Percentiles rank a stretch among this genome's conserved stretches.
phyloP scores from a whole-genome alignment of 2,888 invertebrate genomes.

The Linnaemya vulpina region DNA sequence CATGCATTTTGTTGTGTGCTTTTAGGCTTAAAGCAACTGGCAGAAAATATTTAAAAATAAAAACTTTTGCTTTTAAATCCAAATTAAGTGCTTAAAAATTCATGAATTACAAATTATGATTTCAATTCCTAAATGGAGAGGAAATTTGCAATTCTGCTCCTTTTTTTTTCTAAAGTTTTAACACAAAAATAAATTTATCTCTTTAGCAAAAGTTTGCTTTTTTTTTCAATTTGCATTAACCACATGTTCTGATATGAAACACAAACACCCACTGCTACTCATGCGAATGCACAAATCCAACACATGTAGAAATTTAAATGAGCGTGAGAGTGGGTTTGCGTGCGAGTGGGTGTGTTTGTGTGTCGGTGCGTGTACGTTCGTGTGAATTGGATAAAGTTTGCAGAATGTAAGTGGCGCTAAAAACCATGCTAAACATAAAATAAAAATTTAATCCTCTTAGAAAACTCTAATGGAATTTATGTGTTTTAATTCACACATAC shows the following conservation, averaged over 20 bases:
- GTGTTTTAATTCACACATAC: conserved; percentile 66
- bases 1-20: neutral
- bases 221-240: conserved; percentile 31
- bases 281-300: neutral
- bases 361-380: neutral
- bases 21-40: conserved; percentile 14
- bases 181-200: conserved; percentile 42
- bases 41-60: neutral
- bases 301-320: conserved; percentile 43
- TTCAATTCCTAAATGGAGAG: conserved; percentile 37
- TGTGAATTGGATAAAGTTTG: conserved; percentile 56
- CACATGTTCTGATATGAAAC: conserved; percentile 61
- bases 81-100: conserved; percentile 18
- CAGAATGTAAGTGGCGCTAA: conserved; percentile 59
- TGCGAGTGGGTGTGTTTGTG: conserved; percentile 5
- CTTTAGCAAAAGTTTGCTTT: conserved; percentile 22
- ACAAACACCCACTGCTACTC: neutral
- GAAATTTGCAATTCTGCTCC: conserved; percentile 15
- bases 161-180: conserved; percentile 1
- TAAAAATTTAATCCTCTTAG: conserved; percentile 71
- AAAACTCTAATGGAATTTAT: conserved; percentile 72
- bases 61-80: conserved; percentile 27
- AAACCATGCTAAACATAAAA: conserved; percentile 69
- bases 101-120: conserved; percentile 52
- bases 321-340: conserved; percentile 10